Percentiles rank a stretch among this genome's conserved stretches.
These are phyloP conservation scores for Drosophila kuntzei DNA, from an alignment of 2,888 invertebrate genomes.

Conservation along the genomic window DNA sequence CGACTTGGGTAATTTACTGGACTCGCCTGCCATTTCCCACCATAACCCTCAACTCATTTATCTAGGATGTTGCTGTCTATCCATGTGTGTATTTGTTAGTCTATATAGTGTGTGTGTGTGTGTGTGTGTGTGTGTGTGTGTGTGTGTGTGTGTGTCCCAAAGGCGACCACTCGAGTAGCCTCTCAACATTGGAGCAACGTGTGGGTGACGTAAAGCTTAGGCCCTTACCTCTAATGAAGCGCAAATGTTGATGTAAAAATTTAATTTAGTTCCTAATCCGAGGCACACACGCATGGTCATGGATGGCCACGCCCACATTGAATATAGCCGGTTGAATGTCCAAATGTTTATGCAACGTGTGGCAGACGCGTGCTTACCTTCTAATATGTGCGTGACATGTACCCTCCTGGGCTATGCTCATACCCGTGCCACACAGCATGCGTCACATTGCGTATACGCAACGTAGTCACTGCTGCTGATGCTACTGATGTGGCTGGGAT, in stretches of 20 bases:
- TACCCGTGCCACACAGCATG: slow-evolving; percentile 15
- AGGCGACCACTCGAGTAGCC: slow-evolving; percentile 64
- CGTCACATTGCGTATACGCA: slow-evolving; percentile 69
- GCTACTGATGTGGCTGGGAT: slow-evolving; percentile 22
- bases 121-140: not conserved
- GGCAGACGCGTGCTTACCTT: slow-evolving; percentile 72
- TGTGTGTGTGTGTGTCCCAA: slow-evolving; percentile 55
- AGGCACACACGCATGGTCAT: slow-evolving; percentile 58
- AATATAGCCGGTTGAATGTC: slow-evolving; percentile 45
- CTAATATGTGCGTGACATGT: slow-evolving; percentile 77
- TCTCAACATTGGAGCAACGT: slow-evolving; percentile 63
- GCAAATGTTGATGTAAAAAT: slow-evolving; percentile 80
- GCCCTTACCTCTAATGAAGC: slow-evolving; percentile 75
- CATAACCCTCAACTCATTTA: slow-evolving; percentile 75
- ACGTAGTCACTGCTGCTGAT: slow-evolving; percentile 24
- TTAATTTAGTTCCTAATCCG: slow-evolving; percentile 77
- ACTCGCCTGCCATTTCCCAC: slow-evolving; percentile 55
- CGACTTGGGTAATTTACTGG: slow-evolving; percentile 44
- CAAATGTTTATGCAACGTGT: slow-evolving; percentile 78
- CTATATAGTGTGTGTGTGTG: not conserved
- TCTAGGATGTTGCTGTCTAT: slow-evolving; percentile 54
- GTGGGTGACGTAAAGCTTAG: slow-evolving; percentile 15
- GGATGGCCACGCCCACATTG: slow-evolving; percentile 12
- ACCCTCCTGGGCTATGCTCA: slow-evolving; percentile 52
- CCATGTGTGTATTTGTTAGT: not conserved